Base-by-base conservation (phyloP, 2,888 invertebrate species). In the Lithophane leautieri region DNA sequence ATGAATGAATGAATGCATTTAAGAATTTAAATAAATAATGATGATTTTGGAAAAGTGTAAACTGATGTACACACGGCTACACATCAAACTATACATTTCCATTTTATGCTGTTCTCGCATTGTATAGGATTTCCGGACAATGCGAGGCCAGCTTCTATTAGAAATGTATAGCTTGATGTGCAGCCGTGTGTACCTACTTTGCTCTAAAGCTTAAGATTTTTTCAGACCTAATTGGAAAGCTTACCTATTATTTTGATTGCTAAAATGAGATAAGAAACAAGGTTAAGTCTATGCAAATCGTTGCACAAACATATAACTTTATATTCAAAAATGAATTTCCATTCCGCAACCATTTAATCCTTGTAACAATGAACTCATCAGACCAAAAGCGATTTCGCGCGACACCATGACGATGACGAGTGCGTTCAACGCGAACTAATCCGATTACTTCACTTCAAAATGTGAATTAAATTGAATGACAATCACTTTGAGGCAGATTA, bases 381-480 rank as follows among this genome's bases (percentile, higher is more conserved):
- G 47, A 16, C 75, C 79, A 66, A 86, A 86, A 89, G 69, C 60
- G 88, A 84, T 86, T 87, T 85, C 60, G 84, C 88, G 87, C 68
- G 83, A 79, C 84, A 77, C 61, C 56, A 65, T 84, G 82, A 81
- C 76, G 83, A 40, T 63, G 78, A 70, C 58, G 44, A 63, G 25
- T 73, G 81, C 81, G n/a, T 68, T 68, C 75, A 72, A 73, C 70
- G 56, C 50, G 12, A 66, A 78, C 60, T 88, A 88, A 89, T 88
- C 84, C 70, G 88, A 87, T 89, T 87, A 83, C 73, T 75, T 66
- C 66, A 82, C 54, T 73, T 70, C n/a, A 47, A 71, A 81, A 88
- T 85, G 79, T 69, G 78, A 83, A 81, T 85, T 85, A 74, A 86
- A 88, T 85, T 83, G 81, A 72, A 82, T 86, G 82, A 89, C 86